Conservation (phyloP, 1,140 invertebrate genomes). For the Triops longicaudatus region DNA sequence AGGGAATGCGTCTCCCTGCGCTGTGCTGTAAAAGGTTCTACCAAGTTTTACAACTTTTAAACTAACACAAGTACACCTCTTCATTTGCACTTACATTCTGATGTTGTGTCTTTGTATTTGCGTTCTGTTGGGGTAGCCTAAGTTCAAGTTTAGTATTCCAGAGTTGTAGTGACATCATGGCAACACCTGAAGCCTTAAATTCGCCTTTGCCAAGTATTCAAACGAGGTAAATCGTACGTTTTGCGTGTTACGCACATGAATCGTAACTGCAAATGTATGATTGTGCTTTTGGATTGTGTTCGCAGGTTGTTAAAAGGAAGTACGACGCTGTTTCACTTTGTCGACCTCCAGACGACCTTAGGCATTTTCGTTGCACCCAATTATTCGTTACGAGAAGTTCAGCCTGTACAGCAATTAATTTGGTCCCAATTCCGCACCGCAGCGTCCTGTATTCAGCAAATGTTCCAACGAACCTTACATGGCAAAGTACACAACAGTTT, state of each 20-base stretch:
- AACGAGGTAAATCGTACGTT: neutral
- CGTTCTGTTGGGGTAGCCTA: neutral
- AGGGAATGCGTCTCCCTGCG: neutral
- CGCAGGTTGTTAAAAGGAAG: neutral
- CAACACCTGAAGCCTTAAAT: neutral
- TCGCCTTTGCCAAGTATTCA: neutral
- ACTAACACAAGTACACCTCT: neutral
- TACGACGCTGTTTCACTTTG: neutral
- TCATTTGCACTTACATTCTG: neutral
- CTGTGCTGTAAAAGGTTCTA: neutral
- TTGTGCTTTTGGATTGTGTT: neutral
- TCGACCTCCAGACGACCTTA: conserved; percentile 10
- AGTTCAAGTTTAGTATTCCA: neutral
- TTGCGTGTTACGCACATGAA: neutral
- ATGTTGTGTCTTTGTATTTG: neutral
- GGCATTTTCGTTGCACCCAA: neutral
- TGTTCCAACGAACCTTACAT: neutral
- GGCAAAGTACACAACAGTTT: neutral
- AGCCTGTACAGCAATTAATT: neutral
- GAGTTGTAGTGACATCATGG: neutral
- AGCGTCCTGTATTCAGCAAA: neutral
- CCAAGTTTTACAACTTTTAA: too few species aligned
- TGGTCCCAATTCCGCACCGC: neutral
- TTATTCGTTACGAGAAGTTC: neutral
- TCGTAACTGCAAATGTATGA: neutral